A percentile compares a stretch with the other conserved stretches of the same genome.
These are phyloP conservation scores for Diabrotica balteata DNA, from an alignment of 2,888 invertebrate species.

Conservation along the genomic window DNA sequence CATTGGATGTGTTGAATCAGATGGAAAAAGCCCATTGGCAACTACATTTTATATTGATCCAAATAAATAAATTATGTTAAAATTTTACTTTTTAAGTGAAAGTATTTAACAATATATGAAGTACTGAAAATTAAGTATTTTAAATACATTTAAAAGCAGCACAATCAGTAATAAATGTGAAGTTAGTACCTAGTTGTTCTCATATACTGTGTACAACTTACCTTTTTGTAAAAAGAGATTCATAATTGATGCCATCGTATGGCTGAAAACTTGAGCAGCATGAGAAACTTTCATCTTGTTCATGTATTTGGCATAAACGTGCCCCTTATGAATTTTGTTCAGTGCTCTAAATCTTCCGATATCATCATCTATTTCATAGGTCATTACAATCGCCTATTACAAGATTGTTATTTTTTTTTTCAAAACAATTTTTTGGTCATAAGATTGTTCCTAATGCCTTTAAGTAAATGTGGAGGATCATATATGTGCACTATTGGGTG, in stretches of 20 bases:
- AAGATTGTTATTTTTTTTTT: slow-evolving; percentile 10
- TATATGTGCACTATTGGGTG: slow-evolving; percentile 7
- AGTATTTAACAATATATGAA: too few species aligned
- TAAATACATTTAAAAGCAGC: not conserved
- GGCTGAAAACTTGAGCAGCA: too few species aligned
- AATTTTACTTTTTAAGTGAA: too few species aligned
- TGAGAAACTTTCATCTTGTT: too few species aligned
- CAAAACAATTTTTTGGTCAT: slow-evolving; percentile 5
- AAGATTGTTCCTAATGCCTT: slow-evolving; percentile 12
- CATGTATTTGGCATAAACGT: not conserved
- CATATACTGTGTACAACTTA: not conserved
- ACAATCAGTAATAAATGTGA: not conserved
- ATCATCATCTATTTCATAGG: slow-evolving; percentile 17
- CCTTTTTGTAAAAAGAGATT: not conserved
- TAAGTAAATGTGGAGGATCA: slow-evolving; percentile 6
- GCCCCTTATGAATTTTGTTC: slow-evolving; percentile 9
- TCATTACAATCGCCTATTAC: slow-evolving; percentile 7
- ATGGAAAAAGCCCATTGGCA: too few species aligned
- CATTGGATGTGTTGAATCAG: too few species aligned
- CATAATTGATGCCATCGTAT: not conserved
- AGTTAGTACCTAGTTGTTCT: not conserved
- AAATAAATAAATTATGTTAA: too few species aligned
- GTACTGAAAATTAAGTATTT: too few species aligned
- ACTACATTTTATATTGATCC: too few species aligned
- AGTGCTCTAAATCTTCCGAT: not conserved